Evolutionary conservation across 2,888 invertebrate species (phyloP).

Genomic region (Megaustenia siamemsis): DNA sequence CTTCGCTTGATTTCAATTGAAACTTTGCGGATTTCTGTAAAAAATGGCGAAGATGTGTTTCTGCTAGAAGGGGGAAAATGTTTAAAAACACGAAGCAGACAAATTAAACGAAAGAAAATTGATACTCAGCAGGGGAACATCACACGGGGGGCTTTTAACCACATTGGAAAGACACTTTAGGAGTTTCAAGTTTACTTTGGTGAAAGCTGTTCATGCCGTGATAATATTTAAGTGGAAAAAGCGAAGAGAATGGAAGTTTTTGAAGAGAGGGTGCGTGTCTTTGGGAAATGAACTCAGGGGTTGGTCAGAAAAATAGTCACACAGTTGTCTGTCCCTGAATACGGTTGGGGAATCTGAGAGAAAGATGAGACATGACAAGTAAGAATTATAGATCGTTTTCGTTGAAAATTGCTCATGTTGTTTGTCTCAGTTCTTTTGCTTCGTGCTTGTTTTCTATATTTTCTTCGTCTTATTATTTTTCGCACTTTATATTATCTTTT

Average conservation of each 20-base stretch:
- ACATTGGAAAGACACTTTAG: constrained; percentile 11
- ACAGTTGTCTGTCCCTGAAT: too few relatives aligned
- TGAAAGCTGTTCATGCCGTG: constrained; percentile 12
- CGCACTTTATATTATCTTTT: too few relatives aligned
- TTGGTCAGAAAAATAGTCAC: too few relatives aligned
- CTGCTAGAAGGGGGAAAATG: neutral
- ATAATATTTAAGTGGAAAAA: neutral
- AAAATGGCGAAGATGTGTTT: constrained; percentile 6
- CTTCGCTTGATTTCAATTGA: neutral
- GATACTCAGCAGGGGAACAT: constrained; percentile 7
- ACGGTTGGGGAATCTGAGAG: too few relatives aligned
- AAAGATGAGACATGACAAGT: too few relatives aligned
- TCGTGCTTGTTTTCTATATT: too few relatives aligned
- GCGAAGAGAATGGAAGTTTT: constrained; percentile 5
- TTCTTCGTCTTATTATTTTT: too few relatives aligned
- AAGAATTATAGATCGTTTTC: too few relatives aligned
- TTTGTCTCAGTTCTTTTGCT: too few relatives aligned
- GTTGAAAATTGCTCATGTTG: too few relatives aligned
- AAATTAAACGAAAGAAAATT: constrained; percentile 19
- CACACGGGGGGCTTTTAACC: neutral
- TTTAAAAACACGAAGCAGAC: constrained; percentile 28
- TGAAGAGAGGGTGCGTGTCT: neutral
- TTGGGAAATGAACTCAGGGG: too few relatives aligned
- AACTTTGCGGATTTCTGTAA: neutral
- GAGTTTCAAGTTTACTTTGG: constrained; percentile 28